Conservation (phyloP, 2,113 vertebrate genomes). For the Cottus gobio region DNA sequence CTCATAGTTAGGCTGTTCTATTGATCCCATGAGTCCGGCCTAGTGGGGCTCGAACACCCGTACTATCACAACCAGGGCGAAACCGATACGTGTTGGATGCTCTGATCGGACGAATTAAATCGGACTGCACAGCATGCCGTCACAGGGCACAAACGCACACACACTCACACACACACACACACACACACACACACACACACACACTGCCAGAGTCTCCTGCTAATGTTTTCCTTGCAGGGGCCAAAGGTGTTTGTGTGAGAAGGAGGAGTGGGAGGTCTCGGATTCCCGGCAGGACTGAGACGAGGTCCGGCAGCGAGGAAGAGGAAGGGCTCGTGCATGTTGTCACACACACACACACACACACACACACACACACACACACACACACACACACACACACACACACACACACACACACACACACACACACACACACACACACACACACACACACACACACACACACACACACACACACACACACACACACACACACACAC, state of each 20-base stretch:
- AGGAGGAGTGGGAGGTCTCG: constrained; percentile 29
- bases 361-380: neutral
- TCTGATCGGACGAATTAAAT: neutral
- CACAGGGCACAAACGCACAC: neutral
- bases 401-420: constrained; percentile 18
- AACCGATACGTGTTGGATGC: neutral
- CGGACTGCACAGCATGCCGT: neutral
- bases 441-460: constrained; percentile 1
- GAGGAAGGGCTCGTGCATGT: constrained; percentile 54
- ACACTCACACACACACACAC: neutral
- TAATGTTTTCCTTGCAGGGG: neutral
- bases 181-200: neutral
- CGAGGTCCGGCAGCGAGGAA: constrained; percentile 57
- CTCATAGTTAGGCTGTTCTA: neutral
- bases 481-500: constrained; percentile 12
- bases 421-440: constrained; percentile 28
- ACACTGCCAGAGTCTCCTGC: neutral
- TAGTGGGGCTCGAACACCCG: neutral
- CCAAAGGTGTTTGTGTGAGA: constrained; percentile 1
- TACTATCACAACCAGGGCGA: neutral
- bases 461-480: neutral
- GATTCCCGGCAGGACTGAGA: constrained; percentile 50
- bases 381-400: constrained; percentile 3
- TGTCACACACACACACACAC: constrained; percentile 41
- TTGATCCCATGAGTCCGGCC: constrained; percentile 23